Conservation (phyloP, 1,140 invertebrate species). For the Harpegnathos saltator region DNA sequence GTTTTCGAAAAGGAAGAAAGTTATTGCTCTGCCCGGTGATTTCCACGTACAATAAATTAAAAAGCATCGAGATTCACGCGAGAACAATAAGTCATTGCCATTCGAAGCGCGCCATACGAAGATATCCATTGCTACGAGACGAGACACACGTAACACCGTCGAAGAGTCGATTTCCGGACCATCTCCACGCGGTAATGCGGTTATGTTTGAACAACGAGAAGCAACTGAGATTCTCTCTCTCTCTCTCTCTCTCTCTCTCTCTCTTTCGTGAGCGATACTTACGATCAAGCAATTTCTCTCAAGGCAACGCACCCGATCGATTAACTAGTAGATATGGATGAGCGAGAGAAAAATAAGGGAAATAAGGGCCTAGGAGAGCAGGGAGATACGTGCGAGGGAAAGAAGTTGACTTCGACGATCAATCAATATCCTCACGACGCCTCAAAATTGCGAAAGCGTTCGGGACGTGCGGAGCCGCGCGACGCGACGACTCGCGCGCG, state of each 20-base stretch:
- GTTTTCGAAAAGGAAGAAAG: background rate
- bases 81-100: conserved; percentile 1
- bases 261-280: conserved; percentile 41
- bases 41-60: conserved; percentile 8
- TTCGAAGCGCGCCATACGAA: background rate
- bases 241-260: too few relatives aligned
- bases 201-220: background rate
- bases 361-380: too few relatives aligned
- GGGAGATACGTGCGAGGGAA: conserved; percentile 52
- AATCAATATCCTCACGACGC: conserved; percentile 71
- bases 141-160: background rate
- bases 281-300: conserved; percentile 68
- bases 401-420: conserved; percentile 73
- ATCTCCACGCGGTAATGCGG: background rate
- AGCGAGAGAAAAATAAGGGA: conserved; percentile 29
- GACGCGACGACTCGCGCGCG: conserved; percentile 61
- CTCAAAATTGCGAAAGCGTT: conserved; percentile 73
- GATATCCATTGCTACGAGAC: background rate
- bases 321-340: conserved; percentile 65
- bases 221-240: background rate
- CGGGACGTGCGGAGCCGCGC: conserved; percentile 65
- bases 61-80: background rate
- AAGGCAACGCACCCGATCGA: conserved; percentile 70
- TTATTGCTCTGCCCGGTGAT: background rate
- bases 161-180: background rate